Evolutionary conservation across 1,140 invertebrate species (phyloP).

Genomic region (Antheraea pernyi): DNA sequence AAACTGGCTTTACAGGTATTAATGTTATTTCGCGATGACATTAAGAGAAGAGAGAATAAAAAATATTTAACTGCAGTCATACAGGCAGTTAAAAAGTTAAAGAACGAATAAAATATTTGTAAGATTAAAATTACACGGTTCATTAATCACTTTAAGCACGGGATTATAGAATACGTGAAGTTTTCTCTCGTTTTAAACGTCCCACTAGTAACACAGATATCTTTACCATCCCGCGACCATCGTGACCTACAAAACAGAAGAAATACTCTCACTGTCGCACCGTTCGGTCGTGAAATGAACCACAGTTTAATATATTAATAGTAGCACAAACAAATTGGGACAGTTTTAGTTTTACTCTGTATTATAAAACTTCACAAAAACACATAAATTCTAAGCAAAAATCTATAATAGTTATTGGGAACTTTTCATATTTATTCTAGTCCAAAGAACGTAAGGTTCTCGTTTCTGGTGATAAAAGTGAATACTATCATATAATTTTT

Average conservation of each 20-base stretch:
- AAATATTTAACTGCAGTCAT: too few species aligned
- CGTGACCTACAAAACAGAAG: constrained; percentile 56
- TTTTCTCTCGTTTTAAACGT: constrained; percentile 34
- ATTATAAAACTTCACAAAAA: neutral
- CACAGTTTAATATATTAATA: neutral
- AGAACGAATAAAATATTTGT: neutral
- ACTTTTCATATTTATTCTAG: neutral
- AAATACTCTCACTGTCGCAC: constrained; percentile 62
- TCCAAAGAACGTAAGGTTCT: too few species aligned
- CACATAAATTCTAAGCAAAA: neutral
- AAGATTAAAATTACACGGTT: neutral
- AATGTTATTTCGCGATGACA: neutral
- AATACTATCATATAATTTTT: too few species aligned
- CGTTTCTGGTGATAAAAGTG: too few species aligned
- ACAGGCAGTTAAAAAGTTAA: neutral
- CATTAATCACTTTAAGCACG: constrained; percentile 8
- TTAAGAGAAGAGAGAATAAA: neutral
- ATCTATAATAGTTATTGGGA: neutral
- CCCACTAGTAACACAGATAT: constrained; percentile 22
- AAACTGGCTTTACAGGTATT: neutral
- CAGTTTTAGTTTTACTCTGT: neutral
- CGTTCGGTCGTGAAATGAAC: neutral
- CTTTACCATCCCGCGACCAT: constrained; percentile 41
- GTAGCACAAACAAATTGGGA: neutral
- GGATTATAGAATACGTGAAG: constrained; percentile 17